phyloP scores from a whole-genome alignment of 1,140 invertebrate genomes.

The Drosophila ironensis region DNA sequence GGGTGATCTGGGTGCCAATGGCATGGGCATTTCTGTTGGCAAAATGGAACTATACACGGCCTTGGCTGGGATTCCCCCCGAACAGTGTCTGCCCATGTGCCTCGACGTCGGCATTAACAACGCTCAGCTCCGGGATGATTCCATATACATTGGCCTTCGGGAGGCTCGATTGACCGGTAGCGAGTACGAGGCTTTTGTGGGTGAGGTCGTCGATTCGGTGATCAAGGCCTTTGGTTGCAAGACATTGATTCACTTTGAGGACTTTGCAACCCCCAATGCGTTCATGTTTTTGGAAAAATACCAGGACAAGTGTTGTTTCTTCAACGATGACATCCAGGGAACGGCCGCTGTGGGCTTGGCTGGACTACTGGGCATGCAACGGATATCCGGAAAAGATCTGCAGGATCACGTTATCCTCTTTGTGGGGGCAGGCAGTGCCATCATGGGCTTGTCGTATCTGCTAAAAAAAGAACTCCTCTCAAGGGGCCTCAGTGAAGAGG shows the following conservation, averaged over 20 bases:
- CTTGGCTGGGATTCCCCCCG: constrained; percentile 94
- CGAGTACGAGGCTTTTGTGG: constrained; percentile 96
- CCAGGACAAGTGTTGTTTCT: constrained; percentile 93
- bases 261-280: constrained; percentile 97
- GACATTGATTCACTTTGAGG: constrained; percentile 96
- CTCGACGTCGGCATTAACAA: constrained; percentile 97
- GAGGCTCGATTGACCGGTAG: constrained; percentile 91
- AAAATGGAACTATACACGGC: constrained; percentile 97
- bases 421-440: constrained; percentile 96
- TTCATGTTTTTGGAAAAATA: constrained; percentile 95
- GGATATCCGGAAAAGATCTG: constrained; percentile 90
- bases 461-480: constrained; percentile 83
- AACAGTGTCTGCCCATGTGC: constrained; percentile 93
- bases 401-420: constrained; percentile 93
- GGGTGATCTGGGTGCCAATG: constrained; percentile 96
- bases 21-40: constrained; percentile 98
- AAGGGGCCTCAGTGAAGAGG: constrained; percentile 82
- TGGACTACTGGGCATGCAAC: constrained; percentile 91
- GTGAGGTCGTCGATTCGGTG: constrained; percentile 98
- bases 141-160: constrained; percentile 95
- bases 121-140: constrained; percentile 91
- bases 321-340: constrained; percentile 99
- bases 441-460: constrained; percentile 93
- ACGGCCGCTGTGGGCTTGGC: constrained; percentile 95
- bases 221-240: constrained; percentile 91